phyloP scores from a whole-genome alignment of 2,888 invertebrate species.

The Trissoscelio sp. region DNA sequence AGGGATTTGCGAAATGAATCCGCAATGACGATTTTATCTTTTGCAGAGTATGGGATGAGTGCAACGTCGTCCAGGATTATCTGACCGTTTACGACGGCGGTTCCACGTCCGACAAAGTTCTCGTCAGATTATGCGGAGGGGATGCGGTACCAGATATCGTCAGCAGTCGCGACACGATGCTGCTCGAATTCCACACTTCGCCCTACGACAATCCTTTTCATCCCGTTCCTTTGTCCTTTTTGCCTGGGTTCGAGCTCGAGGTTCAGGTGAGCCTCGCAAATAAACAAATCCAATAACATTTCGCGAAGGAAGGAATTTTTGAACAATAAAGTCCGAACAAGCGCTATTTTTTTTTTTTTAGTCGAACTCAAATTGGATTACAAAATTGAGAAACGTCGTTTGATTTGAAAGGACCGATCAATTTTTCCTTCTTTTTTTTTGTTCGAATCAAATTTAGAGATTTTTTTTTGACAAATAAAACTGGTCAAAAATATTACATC shows the following conservation, averaged over 20 bases:
- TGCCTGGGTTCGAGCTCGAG: conserved; percentile 92
- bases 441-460: not conserved
- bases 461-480: conserved; percentile 1
- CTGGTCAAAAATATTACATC: not conserved
- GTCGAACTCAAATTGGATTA: conserved; percentile 23
- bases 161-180: conserved; percentile 90
- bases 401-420: conserved; percentile 20
- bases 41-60: conserved; percentile 91
- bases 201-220: conserved; percentile 93
- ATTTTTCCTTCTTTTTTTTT: conserved; percentile 4
- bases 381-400: conserved; percentile 32
- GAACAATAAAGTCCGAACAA: conserved; percentile 36
- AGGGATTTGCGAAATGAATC: conserved; percentile 64
- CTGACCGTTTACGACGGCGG: conserved; percentile 92
- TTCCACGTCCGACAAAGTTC: conserved; percentile 88
- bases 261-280: conserved; percentile 86
- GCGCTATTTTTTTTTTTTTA: conserved; percentile 12
- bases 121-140: conserved; percentile 92
- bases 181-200: conserved; percentile 92
- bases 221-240: conserved; percentile 90
- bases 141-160: conserved; percentile 92
- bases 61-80: conserved; percentile 92
- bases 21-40: conserved; percentile 67
- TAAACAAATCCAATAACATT: conserved; percentile 55
- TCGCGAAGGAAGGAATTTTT: conserved; percentile 21